phyloP scores from a whole-genome alignment of 2,797 vertebrate genomes.

The Fistularia commersonii region DNA sequence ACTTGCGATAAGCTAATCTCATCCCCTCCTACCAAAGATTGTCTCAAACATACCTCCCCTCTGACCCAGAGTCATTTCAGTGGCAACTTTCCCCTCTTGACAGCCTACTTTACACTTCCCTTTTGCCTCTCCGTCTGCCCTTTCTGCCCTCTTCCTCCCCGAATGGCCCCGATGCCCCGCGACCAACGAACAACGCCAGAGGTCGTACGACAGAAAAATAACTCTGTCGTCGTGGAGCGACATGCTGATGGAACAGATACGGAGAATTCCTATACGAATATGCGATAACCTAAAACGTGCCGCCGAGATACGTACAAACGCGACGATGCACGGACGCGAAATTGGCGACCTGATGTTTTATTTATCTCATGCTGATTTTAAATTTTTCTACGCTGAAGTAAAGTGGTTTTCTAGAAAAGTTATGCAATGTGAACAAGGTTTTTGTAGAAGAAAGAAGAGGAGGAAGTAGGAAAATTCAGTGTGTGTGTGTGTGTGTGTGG shows the following conservation, averaged over 20 bases:
- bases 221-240: not conserved
- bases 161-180: conserved; percentile 36
- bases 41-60: conserved; percentile 10
- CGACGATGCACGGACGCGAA: too few species aligned
- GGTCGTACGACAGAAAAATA: conserved; percentile 37
- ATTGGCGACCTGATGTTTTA: too few species aligned
- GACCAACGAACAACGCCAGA: conserved; percentile 32
- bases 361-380: too few species aligned
- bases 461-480: conserved; percentile 15
- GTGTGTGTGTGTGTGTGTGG: conserved; percentile 31
- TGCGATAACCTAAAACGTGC: too few species aligned
- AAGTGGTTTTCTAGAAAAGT: too few species aligned
- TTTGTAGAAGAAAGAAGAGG: too few species aligned
- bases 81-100: conserved; percentile 4
- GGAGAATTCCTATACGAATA: too few species aligned
- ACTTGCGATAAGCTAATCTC: conserved; percentile 22
- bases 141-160: conserved; percentile 4
- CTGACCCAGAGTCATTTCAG: not conserved
- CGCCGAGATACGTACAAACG: too few species aligned
- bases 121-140: conserved; percentile 26
- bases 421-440: too few species aligned
- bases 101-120: conserved; percentile 16
- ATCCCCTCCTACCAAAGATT: conserved; percentile 12
- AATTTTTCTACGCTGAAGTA: too few species aligned
- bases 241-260: too few species aligned